A percentile compares a stretch with the other conserved stretches of the same genome.
These are phyloP conservation scores for Neoscelio sp. DNA, from an alignment of 2,888 invertebrate genomes.

Conservation along the genomic window DNA sequence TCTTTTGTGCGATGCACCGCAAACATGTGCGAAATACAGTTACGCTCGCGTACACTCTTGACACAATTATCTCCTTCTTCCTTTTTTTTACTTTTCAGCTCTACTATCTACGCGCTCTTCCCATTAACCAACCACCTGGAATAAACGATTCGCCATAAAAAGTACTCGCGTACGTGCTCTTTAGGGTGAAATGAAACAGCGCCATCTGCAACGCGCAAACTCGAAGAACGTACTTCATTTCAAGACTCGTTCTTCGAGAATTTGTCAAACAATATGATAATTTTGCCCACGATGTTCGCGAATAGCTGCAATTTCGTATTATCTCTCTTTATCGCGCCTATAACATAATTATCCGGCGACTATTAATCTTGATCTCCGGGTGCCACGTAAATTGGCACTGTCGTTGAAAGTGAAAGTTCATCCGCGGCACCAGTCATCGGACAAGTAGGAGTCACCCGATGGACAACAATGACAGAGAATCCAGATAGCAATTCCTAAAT, in stretches of 20 bases:
- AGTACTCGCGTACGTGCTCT: too few relatives aligned
- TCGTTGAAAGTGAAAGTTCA: slow-evolving; percentile 75
- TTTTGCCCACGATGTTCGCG: too few relatives aligned
- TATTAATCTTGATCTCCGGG: slow-evolving; percentile 53
- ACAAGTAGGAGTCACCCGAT: slow-evolving; percentile 66
- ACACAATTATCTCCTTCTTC: slow-evolving; percentile 20
- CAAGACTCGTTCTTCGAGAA: too few relatives aligned
- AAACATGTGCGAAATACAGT: slow-evolving; percentile 20
- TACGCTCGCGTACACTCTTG: slow-evolving; percentile 1
- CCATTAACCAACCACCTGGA: too few relatives aligned
- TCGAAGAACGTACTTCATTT: too few relatives aligned
- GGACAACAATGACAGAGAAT: slow-evolving; percentile 73
- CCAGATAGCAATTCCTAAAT: slow-evolving; percentile 71
- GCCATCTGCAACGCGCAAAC: too few relatives aligned
- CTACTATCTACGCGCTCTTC: too few relatives aligned
- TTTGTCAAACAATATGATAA: too few relatives aligned
- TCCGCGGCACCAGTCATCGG: slow-evolving; percentile 57
- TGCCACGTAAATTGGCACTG: slow-evolving; percentile 61
- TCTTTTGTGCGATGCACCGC: slow-evolving; percentile 42
- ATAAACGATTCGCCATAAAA: too few relatives aligned
- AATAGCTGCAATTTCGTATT: slow-evolving; percentile 32
- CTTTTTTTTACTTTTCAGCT: too few relatives aligned
- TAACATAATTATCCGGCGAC: slow-evolving; percentile 40
- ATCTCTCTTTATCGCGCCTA: slow-evolving; percentile 24
- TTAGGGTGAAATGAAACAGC: too few relatives aligned